Evolutionary conservation across 2,797 vertebrate species (phyloP).

Genomic region (Glossophaga mutica): DNA sequence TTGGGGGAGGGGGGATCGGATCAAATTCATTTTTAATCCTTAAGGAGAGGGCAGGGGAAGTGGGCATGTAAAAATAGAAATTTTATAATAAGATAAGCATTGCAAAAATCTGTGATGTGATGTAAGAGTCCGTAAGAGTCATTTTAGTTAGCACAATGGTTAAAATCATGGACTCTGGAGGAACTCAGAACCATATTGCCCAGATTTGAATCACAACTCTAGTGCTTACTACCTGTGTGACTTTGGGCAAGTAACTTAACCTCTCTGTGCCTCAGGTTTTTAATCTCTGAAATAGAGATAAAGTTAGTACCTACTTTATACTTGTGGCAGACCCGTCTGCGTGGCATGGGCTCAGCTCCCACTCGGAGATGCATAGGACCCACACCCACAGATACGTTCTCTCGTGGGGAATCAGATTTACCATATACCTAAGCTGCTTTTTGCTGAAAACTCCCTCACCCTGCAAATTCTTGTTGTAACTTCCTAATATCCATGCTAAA

Average conservation of each 20-base stretch:
- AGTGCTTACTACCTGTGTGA: neutral
- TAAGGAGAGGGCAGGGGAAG: neutral
- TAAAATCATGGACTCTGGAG: neutral
- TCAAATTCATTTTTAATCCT: neutral
- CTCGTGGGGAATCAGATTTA: too few species aligned
- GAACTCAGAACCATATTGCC: neutral
- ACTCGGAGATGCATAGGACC: too few species aligned
- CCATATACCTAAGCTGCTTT: too few species aligned
- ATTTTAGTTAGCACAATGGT: neutral
- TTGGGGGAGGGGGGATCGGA: neutral
- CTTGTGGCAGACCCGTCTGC: too few species aligned
- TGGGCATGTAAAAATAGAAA: neutral
- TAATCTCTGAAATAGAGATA: neutral
- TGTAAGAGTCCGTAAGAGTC: neutral
- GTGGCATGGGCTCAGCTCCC: too few species aligned
- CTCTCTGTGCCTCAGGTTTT: neutral
- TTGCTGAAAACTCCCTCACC: too few species aligned
- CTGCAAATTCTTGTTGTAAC: too few species aligned
- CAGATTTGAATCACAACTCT: neutral
- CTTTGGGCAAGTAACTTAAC: neutral
- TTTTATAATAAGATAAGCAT: neutral
- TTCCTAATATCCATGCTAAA: too few species aligned
- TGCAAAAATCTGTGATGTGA: neutral
- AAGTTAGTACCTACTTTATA: neutral
- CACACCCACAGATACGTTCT: too few species aligned